These are phyloP conservation scores for Lucilia cuprina DNA, from an alignment of 1,140 invertebrate genomes.

Conservation along the genomic window DNA sequence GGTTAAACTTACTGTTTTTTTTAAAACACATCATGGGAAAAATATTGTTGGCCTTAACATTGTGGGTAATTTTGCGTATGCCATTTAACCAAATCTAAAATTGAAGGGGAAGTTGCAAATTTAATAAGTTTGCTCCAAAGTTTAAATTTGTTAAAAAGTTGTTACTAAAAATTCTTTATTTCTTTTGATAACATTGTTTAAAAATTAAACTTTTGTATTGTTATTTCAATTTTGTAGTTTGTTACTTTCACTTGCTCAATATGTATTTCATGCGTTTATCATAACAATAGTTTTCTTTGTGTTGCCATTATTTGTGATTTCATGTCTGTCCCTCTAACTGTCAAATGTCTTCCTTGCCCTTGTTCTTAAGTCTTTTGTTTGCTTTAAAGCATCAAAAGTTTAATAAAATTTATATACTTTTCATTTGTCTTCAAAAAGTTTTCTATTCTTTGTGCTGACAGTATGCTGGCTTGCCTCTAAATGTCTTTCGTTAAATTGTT, in stretches of 20 bases:
- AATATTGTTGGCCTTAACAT: constrained; percentile 98
- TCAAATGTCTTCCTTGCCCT: neutral
- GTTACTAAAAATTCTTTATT: too few species aligned
- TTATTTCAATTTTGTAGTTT: neutral
- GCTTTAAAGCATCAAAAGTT: neutral
- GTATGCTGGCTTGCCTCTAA: too few species aligned
- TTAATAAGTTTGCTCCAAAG: too few species aligned
- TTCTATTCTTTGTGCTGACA: too few species aligned
- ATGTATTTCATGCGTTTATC: neutral
- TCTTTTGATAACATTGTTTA: too few species aligned
- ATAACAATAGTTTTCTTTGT: neutral
- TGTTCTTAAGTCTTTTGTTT: neutral
- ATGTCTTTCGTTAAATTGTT: too few species aligned
- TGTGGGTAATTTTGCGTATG: constrained; percentile 94
- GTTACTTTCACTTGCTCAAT: neutral
- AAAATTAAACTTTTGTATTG: too few species aligned
- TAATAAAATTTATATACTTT: too few species aligned
- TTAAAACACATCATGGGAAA: constrained; percentile 97
- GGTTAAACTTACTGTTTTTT: constrained; percentile 95
- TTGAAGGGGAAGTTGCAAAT: constrained; percentile 51
- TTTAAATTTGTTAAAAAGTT: too few species aligned
- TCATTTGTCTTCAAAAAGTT: too few species aligned
- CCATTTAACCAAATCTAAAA: constrained; percentile 92
- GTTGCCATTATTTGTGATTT: neutral
- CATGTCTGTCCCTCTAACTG: neutral